Evolutionary conservation across 2,888 invertebrate genomes (phyloP).

Genomic region (Trachelus tabidus): DNA sequence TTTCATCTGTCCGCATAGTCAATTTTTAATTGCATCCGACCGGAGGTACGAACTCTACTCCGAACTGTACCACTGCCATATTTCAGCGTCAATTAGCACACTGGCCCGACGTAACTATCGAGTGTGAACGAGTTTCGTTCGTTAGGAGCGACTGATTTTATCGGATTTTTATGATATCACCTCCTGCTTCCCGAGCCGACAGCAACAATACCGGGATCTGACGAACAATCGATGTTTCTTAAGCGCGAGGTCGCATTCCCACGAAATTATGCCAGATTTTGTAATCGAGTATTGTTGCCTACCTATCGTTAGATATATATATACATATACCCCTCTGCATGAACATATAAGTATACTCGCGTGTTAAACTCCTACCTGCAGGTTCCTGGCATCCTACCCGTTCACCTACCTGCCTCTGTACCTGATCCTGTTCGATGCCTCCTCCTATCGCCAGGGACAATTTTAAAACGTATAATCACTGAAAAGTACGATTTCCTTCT

Average conservation of each 20-base stretch:
- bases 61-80: conserved; percentile 18
- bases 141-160: conserved; percentile 52
- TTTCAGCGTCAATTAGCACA: conserved; percentile 48
- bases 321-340: neutral
- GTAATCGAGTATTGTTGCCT: conserved; percentile 44
- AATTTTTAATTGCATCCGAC: no score
- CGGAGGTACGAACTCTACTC: no score
- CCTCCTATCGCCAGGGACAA: conserved; percentile 25
- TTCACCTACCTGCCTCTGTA: no score
- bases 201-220: neutral
- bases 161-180: conserved; percentile 42
- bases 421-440: no score
- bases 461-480: conserved; percentile 52
- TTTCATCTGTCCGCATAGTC: no score
- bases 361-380: neutral
- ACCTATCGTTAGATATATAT: no score
- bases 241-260: conserved; percentile 46
- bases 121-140: conserved; percentile 54
- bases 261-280: conserved; percentile 53
- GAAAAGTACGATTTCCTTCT: conserved; percentile 40
- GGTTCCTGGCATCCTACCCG: neutral
- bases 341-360: neutral
- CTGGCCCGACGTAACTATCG: conserved; percentile 23
- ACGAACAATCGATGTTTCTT: conserved; percentile 46
- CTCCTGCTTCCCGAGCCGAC: neutral